Percentiles rank a stretch among this genome's conserved stretches.
Evolutionary conservation across 1,140 invertebrate species (phyloP).

Genomic region (Gonatopus flavifemur): DNA sequence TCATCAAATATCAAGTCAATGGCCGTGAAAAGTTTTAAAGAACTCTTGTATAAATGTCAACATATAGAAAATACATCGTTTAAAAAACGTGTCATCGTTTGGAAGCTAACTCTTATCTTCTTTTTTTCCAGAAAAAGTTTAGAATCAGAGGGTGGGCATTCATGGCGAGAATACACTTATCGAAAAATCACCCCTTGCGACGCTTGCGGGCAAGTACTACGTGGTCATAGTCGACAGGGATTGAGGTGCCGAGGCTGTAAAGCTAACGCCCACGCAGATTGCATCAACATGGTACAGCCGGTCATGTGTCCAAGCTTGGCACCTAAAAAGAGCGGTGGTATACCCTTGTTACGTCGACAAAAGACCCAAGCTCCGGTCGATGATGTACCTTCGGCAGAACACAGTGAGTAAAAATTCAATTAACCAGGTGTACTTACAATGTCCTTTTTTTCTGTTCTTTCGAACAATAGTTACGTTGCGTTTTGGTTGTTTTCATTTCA

Average conservation of each 20-base stretch:
- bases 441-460: not conserved
- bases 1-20: no score
- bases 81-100: no score
- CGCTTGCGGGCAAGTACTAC: conserved; percentile 86
- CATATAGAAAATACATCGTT: no score
- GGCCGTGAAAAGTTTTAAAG: no score
- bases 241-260: conserved; percentile 87
- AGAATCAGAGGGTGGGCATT: conserved; percentile 70
- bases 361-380: conserved; percentile 64
- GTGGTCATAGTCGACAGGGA: conserved; percentile 91
- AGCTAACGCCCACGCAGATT: conserved; percentile 88
- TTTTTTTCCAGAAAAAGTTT: conserved; percentile 70
- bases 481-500: no score
- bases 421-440: not conserved
- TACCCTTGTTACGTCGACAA: conserved; percentile 82
- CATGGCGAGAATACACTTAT: conserved; percentile 92
- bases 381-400: conserved; percentile 39
- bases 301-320: conserved; percentile 45
- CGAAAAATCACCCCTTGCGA: conserved; percentile 95
- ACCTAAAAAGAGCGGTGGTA: conserved; percentile 72
- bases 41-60: no score
- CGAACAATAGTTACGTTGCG: conserved; percentile 6
- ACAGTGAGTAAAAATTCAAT: conserved; percentile 47
- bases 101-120: no score
- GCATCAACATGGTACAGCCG: conserved; percentile 56